Conservation (phyloP, 92 coral and sea anemone species). For the Porites divaricata region DNA sequence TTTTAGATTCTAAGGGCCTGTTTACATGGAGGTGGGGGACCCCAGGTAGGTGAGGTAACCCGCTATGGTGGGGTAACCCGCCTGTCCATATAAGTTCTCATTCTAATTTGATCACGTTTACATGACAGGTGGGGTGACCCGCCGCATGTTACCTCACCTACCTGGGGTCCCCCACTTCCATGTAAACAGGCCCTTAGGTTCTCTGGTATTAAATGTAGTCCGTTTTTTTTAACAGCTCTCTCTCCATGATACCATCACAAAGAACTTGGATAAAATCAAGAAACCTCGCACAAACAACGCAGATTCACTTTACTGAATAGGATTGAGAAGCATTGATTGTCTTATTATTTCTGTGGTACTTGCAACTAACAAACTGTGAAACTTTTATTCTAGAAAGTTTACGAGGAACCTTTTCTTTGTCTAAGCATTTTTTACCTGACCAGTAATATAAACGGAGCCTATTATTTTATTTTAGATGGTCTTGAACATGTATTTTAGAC, state of each 20-base stretch:
- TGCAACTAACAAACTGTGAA: slow-evolving; percentile 8
- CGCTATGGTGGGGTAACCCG: no score
- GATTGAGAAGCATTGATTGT: not conserved
- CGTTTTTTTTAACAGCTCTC: slow-evolving; percentile 71
- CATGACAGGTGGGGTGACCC: no score
- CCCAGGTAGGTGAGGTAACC: no score
- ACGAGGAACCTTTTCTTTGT: not conserved
- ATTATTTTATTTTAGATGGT: not conserved
- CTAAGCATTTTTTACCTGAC: slow-evolving; percentile 15
- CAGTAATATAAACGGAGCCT: not conserved
- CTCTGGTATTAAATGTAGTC: no score
- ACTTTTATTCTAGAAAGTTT: not conserved
- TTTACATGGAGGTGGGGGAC: no score
- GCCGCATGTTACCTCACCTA: no score
- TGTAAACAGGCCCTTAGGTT: no score
- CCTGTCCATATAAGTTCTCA: no score
- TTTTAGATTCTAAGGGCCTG: no score
- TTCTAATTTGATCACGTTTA: no score
- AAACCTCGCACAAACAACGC: slow-evolving; percentile 96
- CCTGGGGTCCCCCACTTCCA: no score
- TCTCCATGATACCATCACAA: slow-evolving; percentile 95
- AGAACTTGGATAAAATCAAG: slow-evolving; percentile 97
- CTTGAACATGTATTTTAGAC: not conserved
- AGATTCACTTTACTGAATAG: slow-evolving; percentile 80
- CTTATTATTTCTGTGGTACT: not conserved